These are phyloP conservation scores for Chymomyza fuscimana DNA, from an alignment of 2,888 invertebrate genomes.

Conservation along the genomic window DNA sequence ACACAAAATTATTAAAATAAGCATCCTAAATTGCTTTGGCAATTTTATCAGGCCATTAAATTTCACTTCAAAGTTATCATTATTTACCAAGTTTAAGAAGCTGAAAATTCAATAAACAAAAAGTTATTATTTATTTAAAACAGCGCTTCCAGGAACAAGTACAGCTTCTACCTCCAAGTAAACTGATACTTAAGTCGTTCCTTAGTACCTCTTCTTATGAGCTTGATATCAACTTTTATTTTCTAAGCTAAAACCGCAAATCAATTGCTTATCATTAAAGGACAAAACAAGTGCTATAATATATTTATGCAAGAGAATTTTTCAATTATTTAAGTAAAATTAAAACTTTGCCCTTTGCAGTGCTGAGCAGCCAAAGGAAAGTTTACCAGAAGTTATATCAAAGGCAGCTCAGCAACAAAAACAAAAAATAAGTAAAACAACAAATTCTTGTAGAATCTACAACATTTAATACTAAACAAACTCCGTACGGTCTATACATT, in stretches of 20 bases:
- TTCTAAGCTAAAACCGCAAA: not conserved
- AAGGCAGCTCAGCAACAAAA: conserved; percentile 45
- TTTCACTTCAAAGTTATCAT: too few species aligned
- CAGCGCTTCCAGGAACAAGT: too few species aligned
- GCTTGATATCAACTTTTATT: not conserved
- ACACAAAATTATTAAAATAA: too few species aligned
- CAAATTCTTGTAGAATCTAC: conserved; percentile 12
- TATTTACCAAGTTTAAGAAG: too few species aligned
- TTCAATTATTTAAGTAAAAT: not conserved
- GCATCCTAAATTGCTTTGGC: too few species aligned
- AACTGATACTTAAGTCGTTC: too few species aligned
- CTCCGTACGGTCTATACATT: not conserved
- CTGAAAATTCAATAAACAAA: too few species aligned
- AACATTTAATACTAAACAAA: conserved; percentile 2
- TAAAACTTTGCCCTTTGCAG: not conserved
- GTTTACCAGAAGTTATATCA: conserved; percentile 44
- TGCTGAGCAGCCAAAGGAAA: not conserved
- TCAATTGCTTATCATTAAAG: not conserved
- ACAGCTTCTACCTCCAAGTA: too few species aligned
- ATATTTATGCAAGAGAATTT: not conserved
- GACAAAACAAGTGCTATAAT: not conserved
- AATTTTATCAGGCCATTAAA: too few species aligned
- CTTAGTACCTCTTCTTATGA: too few species aligned
- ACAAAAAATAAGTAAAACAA: conserved; percentile 14
- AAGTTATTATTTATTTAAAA: too few species aligned